These are phyloP conservation scores for Bombus haemorrhoidalis DNA, from an alignment of 1,140 invertebrate genomes.

Conservation along the genomic window DNA sequence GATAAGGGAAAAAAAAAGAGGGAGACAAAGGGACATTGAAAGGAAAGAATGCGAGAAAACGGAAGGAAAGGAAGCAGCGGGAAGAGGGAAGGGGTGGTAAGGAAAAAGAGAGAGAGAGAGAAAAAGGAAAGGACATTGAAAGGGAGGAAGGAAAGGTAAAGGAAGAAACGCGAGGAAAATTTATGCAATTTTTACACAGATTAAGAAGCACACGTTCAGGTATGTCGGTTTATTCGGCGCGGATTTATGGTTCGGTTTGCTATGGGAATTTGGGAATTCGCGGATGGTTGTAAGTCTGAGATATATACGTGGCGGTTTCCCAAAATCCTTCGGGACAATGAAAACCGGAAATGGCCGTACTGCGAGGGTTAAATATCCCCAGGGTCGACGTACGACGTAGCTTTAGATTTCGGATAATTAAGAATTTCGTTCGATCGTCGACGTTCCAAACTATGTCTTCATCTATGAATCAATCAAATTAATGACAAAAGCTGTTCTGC, in stretches of 20 bases:
- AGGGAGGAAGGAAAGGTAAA: too few species aligned
- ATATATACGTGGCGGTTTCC: background rate
- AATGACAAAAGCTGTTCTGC: too few species aligned
- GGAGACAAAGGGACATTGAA: too few species aligned
- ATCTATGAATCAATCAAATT: too few species aligned
- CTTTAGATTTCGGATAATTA: background rate
- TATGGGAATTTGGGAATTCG: background rate
- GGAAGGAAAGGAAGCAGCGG: fast-evolving
- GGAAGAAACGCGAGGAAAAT: too few species aligned
- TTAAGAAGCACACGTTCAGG: background rate
- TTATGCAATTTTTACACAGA: background rate
- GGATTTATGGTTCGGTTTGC: background rate
- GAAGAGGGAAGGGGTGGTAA: too few species aligned
- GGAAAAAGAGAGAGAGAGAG: too few species aligned
- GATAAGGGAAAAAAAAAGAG: too few species aligned
- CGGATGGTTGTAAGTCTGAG: background rate
- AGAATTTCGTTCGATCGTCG: background rate
- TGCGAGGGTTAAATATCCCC: too few species aligned
- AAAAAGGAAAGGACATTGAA: too few species aligned
- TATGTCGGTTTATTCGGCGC: background rate
- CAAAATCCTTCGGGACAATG: background rate
- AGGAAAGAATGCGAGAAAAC: too few species aligned
- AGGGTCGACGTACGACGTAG: too few species aligned
- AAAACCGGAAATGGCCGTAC: background rate
- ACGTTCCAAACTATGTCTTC: background rate